Evolutionary conservation across 2,888 invertebrate species (phyloP), one percentile per base, ranked within the genome.

Genomic region (Tetheella fluctuosa): DNA sequence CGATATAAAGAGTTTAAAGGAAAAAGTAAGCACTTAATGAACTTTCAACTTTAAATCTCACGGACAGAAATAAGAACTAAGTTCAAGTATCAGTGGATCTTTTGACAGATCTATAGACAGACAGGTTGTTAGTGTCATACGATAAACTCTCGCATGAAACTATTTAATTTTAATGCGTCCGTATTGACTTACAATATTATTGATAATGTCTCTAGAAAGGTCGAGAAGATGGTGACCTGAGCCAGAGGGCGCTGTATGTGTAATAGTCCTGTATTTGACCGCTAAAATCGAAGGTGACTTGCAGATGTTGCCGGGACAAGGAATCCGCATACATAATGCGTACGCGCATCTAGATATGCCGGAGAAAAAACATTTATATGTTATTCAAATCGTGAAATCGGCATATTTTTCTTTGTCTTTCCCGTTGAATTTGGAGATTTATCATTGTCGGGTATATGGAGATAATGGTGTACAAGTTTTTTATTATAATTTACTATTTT

Each of bases 241-340:
- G n/a, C 10, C 10, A 15, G 17, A 48, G 8, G 48, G 48, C 15
- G 48, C 20, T 34, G 54, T 25, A 37, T 20, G 55, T 34, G 37
- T 37, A 34, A 58, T 37, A n/a, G n/a, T 12, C 48, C 61, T 60
- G 80, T 70, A 59, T 66, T 64, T 71, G 79, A 78, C 80, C 82
- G 72, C 61, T 60, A 70, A 74, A 76, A 78, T 64, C 79, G 85
- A 88, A 88, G 89, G 88, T 87, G 86, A 87, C 83, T 81, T 85
- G 81, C 69, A 79, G 73, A 86, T 85, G 67, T 62, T 2, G 39
- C 1, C 39, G 39, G n/a, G 39, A n/a, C 39, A 62, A 73, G 68
- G 70, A 74, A 73, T 75, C 77, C 68, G 69, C 75, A 82, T 82
- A 71, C 72, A 78, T 80, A 82, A 85, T 78, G 59, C 64, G 42